These are phyloP conservation scores for Macroramphosus scolopax DNA, from an alignment of 2,797 vertebrate genomes.

Conservation along the genomic window DNA sequence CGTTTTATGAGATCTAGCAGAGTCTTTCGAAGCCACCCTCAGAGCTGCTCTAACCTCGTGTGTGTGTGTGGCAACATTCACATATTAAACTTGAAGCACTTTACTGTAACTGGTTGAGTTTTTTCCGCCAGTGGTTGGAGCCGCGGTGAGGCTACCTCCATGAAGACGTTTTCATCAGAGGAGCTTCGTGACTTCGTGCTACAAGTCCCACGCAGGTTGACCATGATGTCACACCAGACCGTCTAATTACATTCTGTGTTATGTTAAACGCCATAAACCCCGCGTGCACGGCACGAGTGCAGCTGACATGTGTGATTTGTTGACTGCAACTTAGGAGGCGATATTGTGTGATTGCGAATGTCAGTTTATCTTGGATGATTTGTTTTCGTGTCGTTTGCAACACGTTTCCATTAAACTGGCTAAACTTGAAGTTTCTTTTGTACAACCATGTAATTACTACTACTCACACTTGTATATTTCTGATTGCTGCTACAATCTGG, in stretches of 20 bases:
- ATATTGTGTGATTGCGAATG: conserved; percentile 41
- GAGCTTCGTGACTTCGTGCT: conserved; percentile 36
- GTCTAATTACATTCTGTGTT: conserved; percentile 59
- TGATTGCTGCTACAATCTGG: too few species aligned
- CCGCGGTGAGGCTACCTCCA: conserved; percentile 44
- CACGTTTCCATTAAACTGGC: too few species aligned
- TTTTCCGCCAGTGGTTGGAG: conserved; percentile 52
- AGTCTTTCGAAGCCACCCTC: conserved; percentile 43
- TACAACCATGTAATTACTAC: too few species aligned
- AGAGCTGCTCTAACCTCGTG: conserved; percentile 40
- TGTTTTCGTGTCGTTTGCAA: too few species aligned
- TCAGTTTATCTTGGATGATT: conserved; percentile 39
- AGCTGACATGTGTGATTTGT: conserved; percentile 56
- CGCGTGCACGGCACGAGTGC: conserved; percentile 60
- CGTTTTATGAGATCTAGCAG: conserved; percentile 64
- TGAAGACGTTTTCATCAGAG: conserved; percentile 36
- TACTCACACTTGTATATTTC: too few species aligned
- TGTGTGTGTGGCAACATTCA: conserved; percentile 44
- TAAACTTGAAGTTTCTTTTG: too few species aligned
- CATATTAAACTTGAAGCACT: conserved; percentile 52
- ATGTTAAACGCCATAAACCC: conserved; percentile 63
- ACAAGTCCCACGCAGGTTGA: conserved; percentile 48
- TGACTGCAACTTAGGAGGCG: conserved; percentile 23
- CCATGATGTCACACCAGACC: conserved; percentile 58
- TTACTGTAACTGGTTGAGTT: conserved; percentile 50